Evolutionary conservation across 2,797 vertebrate species (phyloP).

Genomic region (Microctenopoma stevenorrisi): DNA sequence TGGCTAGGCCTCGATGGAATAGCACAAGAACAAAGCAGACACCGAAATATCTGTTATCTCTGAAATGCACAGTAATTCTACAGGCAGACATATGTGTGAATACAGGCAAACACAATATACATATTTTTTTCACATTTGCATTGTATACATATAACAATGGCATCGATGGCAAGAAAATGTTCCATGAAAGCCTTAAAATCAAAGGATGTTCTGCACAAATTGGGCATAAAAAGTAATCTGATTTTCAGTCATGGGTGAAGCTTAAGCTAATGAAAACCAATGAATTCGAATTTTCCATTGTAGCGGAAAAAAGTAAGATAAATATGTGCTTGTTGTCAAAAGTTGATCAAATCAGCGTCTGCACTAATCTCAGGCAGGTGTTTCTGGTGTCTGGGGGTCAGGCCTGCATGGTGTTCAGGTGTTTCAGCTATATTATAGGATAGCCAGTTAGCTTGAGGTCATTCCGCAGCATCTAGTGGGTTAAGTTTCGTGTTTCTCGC

Average conservation of each 20-base stretch:
- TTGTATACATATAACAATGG: background rate
- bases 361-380: background rate
- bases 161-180: background rate
- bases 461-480: no score
- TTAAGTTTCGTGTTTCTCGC: background rate
- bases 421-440: background rate
- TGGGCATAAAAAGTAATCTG: no score
- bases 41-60: conserved; percentile 34
- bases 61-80: conserved; percentile 18
- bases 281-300: background rate
- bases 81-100: conserved; percentile 18
- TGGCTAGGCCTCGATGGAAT: conserved; percentile 42
- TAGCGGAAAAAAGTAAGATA: background rate
- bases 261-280: background rate
- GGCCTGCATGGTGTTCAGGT: no score
- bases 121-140: conserved; percentile 3
- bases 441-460: no score
- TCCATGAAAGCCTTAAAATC: no score
- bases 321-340: background rate
- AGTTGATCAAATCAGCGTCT: background rate
- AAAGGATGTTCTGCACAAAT: no score
- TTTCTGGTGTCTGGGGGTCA: background rate
- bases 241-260: background rate
- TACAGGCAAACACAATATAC: background rate
- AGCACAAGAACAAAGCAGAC: conserved; percentile 48